These are phyloP conservation scores for Todus mexicanus DNA, from an alignment of 2,797 vertebrate species.

Conservation along the genomic window DNA sequence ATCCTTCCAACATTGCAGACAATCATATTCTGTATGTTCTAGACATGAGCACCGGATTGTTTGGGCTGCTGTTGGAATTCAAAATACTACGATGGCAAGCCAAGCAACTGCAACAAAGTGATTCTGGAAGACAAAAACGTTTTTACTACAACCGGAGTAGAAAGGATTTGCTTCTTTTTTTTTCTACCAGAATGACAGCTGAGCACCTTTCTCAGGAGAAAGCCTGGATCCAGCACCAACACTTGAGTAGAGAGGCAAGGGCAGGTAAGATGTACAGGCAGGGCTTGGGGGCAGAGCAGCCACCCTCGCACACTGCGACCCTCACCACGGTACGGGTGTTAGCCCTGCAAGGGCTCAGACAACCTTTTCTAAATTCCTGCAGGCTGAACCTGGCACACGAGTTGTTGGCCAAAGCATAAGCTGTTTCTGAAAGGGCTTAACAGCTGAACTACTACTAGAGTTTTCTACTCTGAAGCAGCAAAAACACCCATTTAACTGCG, in stretches of 20 bases:
- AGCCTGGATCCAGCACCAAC: neutral
- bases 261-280: neutral
- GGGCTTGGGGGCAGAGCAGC: neutral
- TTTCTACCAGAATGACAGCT: neutral
- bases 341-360: neutral
- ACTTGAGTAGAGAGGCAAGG: fast-evolving
- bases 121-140: neutral
- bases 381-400: neutral
- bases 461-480: neutral
- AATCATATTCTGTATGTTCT: neutral
- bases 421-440: slow-evolving; percentile 1
- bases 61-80: neutral
- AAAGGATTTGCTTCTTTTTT: neutral
- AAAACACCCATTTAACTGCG: neutral
- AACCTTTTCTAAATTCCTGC: neutral
- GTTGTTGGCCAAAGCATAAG: neutral
- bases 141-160: neutral
- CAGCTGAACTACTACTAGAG: neutral
- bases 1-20: neutral
- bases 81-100: neutral
- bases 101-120: neutral
- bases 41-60: fast-evolving
- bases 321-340: neutral
- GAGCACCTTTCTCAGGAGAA: neutral
- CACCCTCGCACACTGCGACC: fast-evolving